Evolutionary conservation across 1,140 invertebrate genomes (phyloP).

Genomic region (Drosophila bipectinata): DNA sequence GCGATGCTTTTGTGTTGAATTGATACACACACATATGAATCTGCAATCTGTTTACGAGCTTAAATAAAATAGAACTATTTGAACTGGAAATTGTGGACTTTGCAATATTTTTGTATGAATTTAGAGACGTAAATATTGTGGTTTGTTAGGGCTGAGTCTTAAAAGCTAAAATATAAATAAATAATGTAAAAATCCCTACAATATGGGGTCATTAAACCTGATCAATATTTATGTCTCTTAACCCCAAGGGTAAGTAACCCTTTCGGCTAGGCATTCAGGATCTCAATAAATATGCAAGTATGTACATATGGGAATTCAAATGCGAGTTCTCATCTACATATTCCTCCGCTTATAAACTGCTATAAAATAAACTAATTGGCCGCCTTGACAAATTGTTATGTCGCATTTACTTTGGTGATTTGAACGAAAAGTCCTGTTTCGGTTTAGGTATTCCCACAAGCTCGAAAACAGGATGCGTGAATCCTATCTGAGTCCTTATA

Average conservation of each 20-base stretch:
- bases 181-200: background rate
- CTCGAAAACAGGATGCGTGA: slow-evolving; percentile 19
- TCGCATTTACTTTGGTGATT: slow-evolving; percentile 33
- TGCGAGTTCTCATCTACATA: slow-evolving; percentile 42
- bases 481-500: slow-evolving; percentile 49
- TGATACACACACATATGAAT: slow-evolving; percentile 32
- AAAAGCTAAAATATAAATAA: background rate
- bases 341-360: slow-evolving; percentile 45
- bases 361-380: slow-evolving; percentile 65
- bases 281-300: slow-evolving; percentile 4
- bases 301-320: slow-evolving; percentile 19
- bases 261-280: background rate
- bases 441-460: slow-evolving; percentile 19
- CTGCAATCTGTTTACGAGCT: slow-evolving; percentile 15
- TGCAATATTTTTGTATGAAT: slow-evolving; percentile 8
- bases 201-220: background rate
- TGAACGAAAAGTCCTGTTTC: background rate
- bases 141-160: background rate
- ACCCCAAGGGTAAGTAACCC: background rate
- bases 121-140: background rate
- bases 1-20: slow-evolving; percentile 44
- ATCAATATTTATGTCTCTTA: background rate
- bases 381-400: slow-evolving; percentile 54
- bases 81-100: slow-evolving; percentile 4
- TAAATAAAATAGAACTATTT: slow-evolving; percentile 24